phyloP scores from a whole-genome alignment of 2,888 invertebrate genomes.

The Machimus atricapillus region DNA sequence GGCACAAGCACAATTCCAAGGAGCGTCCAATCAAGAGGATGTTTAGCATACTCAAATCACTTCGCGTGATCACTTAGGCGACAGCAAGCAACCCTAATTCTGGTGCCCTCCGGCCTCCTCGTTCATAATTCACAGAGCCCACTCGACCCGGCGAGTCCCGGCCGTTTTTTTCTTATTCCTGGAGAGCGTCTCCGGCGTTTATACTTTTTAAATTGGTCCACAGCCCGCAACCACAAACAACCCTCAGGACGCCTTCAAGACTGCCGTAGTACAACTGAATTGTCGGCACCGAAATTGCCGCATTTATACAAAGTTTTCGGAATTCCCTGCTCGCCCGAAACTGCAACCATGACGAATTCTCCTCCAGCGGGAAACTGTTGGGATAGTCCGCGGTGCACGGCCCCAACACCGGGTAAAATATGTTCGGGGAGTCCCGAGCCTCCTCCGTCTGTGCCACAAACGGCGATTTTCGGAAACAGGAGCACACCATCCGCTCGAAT shows the following conservation, averaged over 20 bases:
- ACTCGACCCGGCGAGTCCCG: background rate
- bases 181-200: background rate
- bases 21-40: conserved; percentile 5
- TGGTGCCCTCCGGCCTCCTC: background rate
- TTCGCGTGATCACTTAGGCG: conserved; percentile 6
- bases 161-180: background rate
- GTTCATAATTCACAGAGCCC: background rate
- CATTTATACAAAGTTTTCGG: conserved; percentile 37
- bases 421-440: background rate
- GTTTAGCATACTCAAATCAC: background rate
- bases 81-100: background rate
- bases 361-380: background rate
- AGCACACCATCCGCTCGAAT: background rate
- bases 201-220: background rate
- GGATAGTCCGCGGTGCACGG: background rate
- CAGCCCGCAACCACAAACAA: background rate
- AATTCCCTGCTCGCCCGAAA: background rate
- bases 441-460: background rate
- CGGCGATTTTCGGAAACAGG: background rate
- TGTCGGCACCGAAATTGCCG: background rate
- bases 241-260: background rate
- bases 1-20: background rate
- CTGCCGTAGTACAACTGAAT: conserved; percentile 29
- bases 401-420: background rate
- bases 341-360: background rate